Base-by-base conservation (phyloP, 2,797 vertebrate genomes). In the Megalops cyprinoides region DNA sequence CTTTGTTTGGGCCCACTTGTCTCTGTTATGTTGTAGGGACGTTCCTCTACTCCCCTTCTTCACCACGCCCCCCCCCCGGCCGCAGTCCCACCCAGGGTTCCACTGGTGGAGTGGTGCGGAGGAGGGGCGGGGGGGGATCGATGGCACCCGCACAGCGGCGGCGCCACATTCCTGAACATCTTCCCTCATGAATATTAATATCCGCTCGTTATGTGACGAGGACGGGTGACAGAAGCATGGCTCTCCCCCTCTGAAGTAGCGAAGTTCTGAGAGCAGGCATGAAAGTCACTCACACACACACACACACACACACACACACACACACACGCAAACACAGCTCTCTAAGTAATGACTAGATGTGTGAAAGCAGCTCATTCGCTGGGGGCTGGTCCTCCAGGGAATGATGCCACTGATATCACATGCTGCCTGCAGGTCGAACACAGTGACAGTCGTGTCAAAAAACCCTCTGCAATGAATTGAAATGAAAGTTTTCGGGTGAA, bases 151-250 rank as follows among this genome's bases (percentile, higher is more conserved):
- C 10, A 39, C 67, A 20, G 56, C 9, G 37, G 53, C 14, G 20
- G 58, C 25, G 56, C 76, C 46, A 46, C 31, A 58, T 60, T 80
- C 53, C 53, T 23, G 18, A 81, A 81, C 79, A 76, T 58, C 79
- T 76, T 73, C 73, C 74, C 56, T 81, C 74, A 76, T 65, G 79
- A 65, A 81, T 81, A 81, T 65, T 75, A 76, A 81, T 39, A 20
- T 1, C 44, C 28, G 48, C 56, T 81, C 34, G 60, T 76, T 81
- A 81, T 46, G 46, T 62, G 74, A 51, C 44, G 9, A 65, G 44
- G 51, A 37, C 51, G 28, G 12, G 34, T 34, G 39, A 67, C 69
- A 48, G 74, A 73, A 31, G 53, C 8, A 65, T 37, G 31, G 79
- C 10, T 20, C 42, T 42, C 39, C 49, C 55, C 25, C 42, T 25